These are phyloP conservation scores for Microcebus ravelobensis DNA, from an alignment of 2,113 vertebrate genomes.

Conservation along the genomic window DNA sequence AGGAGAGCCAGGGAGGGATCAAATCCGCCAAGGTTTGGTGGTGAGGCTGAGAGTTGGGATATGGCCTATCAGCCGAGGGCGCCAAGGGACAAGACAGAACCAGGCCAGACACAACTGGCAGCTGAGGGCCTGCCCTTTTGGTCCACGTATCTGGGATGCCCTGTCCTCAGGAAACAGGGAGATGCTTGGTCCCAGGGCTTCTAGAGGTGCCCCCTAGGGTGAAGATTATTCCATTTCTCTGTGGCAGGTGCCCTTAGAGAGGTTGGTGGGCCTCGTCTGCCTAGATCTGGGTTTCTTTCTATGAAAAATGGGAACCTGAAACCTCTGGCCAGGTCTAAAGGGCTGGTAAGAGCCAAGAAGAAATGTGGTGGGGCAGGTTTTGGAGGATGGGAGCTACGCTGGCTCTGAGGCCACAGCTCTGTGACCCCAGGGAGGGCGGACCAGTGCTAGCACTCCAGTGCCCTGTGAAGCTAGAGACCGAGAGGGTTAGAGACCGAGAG, in stretches of 20 bases:
- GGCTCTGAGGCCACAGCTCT: not conserved
- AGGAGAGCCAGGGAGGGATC: not conserved
- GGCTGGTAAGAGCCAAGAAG: not conserved
- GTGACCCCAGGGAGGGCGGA: not conserved
- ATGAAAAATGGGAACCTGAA: not conserved
- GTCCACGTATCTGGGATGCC: not conserved
- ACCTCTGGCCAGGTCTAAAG: not conserved
- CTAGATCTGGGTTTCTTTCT: not conserved
- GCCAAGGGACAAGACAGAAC: not conserved
- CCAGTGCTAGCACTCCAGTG: not conserved
- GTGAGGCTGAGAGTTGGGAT: not conserved
- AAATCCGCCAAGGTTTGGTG: not conserved
- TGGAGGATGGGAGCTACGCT: not conserved
- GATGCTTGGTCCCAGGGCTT: not conserved
- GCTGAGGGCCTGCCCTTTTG: not conserved
- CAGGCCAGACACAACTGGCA: not conserved
- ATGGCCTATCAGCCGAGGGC: not conserved
- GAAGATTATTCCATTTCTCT: constrained; percentile 2
- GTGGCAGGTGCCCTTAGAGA: not conserved
- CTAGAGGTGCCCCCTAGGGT: not conserved
- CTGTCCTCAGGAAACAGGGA: not conserved
- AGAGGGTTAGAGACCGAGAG: not conserved
- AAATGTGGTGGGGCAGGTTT: not conserved
- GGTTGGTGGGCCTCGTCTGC: not conserved
- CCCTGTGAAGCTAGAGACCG: not conserved